Base-by-base conservation (phyloP, 2,113 vertebrate species). In the Rhegmatorhina hoffmannsi region DNA sequence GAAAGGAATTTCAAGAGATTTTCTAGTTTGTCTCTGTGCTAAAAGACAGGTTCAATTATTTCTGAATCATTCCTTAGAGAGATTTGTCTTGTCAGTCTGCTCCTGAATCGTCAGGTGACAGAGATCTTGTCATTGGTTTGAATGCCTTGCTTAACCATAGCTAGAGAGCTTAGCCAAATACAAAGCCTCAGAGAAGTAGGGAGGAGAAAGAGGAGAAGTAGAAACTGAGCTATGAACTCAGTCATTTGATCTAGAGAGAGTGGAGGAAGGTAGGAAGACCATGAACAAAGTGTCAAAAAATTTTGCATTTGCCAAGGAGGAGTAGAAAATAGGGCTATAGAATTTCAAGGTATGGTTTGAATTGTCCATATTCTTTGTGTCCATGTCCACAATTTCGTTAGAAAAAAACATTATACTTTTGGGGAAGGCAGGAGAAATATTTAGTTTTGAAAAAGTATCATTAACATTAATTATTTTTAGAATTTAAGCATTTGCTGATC, bases 1-100 rank as follows among this genome's bases (percentile, higher is more conserved):
- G 62, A 23, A 89, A 94, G 69, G 80, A 89, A 87, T 90, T 95
- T 91, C 58, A 87, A 93, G 87, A 73, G 53, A 56, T 91, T 83
- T 17, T 85, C 83, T 72, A 79, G 49, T 83, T 62, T 79, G 9
- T 60, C 44, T 60, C 69, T 67, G 59, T 69, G 53, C 55, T 90
- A 14, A 36, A 83, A 82, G 62, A 64, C 49, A 93, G 17, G 52
- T 91, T 89, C 73, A 85, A 73, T 95, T 84, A 76, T 83, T 91
- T 95, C 75, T 64, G 55, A 91, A 68, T 82, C 24, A 20, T 85
- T 91, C 40, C 21, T 87, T 82, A 31, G 38, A 79, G 74, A 73
- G 23, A 79, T 90, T 94, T 91, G 36, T 68, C 90, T 82, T 81
- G 74, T 91, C 69, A 89, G 60, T 63, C 62, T 76, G 31, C 62